Base-by-base conservation (phyloP, 2,797 vertebrate genomes). In the Myotis daubentonii region DNA sequence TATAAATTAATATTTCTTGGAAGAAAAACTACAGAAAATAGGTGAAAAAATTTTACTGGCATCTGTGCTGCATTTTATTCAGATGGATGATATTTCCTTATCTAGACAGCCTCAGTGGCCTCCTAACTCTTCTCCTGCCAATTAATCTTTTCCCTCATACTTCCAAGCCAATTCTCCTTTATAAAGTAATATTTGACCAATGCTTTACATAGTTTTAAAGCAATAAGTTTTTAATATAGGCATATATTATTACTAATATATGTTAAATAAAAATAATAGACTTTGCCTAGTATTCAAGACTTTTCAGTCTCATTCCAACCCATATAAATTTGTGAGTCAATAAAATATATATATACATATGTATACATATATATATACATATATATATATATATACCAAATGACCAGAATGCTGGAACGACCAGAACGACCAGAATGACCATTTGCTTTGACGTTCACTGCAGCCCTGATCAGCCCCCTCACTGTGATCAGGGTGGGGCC, bases 221-320 rank as follows among this genome's bases (percentile, higher is more conserved):
- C 44, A 79, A 41, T 7, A 66, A 28, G 12, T 66, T 72, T 65
- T 80, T 38, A 53, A 55, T 38, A 71, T 33, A 44, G 19, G 38
- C 15, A 62, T 57, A 71, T 20, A 22, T 41, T 79, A 62, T 47
- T 93, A 81, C 68, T 92, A 72, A 83, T 36, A 44, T 79, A n/a
- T 75, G 10, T 47, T 86, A 82, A 82, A 76, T 86, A 93, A 93
- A 93, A 51, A 47, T 70, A 79, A 79, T 75, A 70, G 36, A 80
- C 53, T 49, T 51, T 81, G 57, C 9, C n/a, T 71, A 49, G 33
- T 82, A 74, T 49, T 93, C 71, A 85, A 91, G 80, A 51, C 22
- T 9, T 93, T 60, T 75, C 57, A 74, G 23, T 88, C 30, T 66
- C 6, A 2, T 53, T 85, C 79, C 38, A 92, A 78, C 28, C 16